Evolutionary conservation across 2,888 invertebrate species (phyloP), one percentile per base, ranked within the genome.

Genomic region (Epinotia nisella): DNA sequence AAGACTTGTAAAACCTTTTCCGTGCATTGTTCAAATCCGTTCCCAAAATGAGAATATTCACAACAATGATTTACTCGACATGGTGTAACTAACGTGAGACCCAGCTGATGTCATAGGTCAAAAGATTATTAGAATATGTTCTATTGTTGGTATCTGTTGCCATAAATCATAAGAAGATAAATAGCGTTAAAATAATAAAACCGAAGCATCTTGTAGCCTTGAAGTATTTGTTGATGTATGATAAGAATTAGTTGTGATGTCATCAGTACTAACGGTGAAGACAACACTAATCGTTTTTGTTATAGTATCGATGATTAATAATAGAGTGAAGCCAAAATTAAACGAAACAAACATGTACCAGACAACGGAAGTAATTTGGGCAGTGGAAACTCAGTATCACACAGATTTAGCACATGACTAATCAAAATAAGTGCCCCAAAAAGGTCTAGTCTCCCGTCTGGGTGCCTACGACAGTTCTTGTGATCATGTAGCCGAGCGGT

Each of bases 81-180:
- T 83, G 86, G 79, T 81, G 78, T 80, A 80, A 80, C 79, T 81
- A 81, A 80, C 79, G 74, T 83, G 75, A 78, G 76, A 76, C 70
- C 65, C 71, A 68, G 74, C 78, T 90, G 88, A 90, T 88, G 86
- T 90, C 89, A 92, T 90, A 90, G 89, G 88, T 91, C 87, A 87
- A 76, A 79, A 74, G 78, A 77, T 81, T 86, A 84, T 83, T 84
- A 81, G 83, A 82, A 84, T 84, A 81, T 79, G 84, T 85, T 85
- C 83, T 82, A 83, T 90, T 88, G 85, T 88, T 83, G 77, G 80
- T 76, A 77, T 76, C 75, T 81, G 82, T 81, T 79, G 82, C 84
- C 80, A 84, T 89, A 85, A 87, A 88, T 90, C 87, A 87, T 78
- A 81, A 77, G 78, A 80, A 84, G 79, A 82, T 79, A 70, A 78